Base-by-base conservation (phyloP, 1,140 invertebrate genomes). In the Aricia agestis region DNA sequence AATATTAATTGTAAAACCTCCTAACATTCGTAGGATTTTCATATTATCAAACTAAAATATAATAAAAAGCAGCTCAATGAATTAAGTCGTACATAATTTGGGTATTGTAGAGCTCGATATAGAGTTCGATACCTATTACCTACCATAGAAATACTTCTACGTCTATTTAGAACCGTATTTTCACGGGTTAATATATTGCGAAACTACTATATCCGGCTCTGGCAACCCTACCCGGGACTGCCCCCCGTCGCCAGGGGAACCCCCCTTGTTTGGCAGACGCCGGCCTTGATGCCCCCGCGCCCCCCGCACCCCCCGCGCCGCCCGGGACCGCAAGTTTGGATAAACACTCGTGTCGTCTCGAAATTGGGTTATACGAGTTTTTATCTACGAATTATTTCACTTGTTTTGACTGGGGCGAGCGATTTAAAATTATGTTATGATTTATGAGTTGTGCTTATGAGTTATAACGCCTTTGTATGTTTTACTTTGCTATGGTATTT, bases 191-290 rank as follows among this genome's bases (percentile, higher is more conserved):
- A 25, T 25, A 25, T 3, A 25, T 2, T 25, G 3, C 25, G 5
- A 36, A 7, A 7, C 9, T 36, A 7, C 36, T 36, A 2, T 9
- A 5, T 36, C 36, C 36, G 36, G 36, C 36, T 36, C 9, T 36
- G 36, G 36, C 36, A 36, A 9, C 36, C 36, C 36, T 36, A 59
- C 76, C 36, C 76, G 32, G 74, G 71, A 59, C 66, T 15, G 61
- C 66, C 70, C 76, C 63, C 84, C 81, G 83, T 89, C 87, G 83
- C 86, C 87, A 86, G 85, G 87, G 86, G 87, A 91, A 91, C 71
- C 84, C 84, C 87, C 83, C 86, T 79, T 87, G 86, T 87, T 90
- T 87, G 86, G 86, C 87, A 91, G 89, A 91, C 89, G 82, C 83
- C 89, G 89, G 87, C 89, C 89, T 91, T 91, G 89, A 91, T 91